phyloP scores from a whole-genome alignment of 35 echinoderm and acorn worm species.

The Anneissia japonica region DNA sequence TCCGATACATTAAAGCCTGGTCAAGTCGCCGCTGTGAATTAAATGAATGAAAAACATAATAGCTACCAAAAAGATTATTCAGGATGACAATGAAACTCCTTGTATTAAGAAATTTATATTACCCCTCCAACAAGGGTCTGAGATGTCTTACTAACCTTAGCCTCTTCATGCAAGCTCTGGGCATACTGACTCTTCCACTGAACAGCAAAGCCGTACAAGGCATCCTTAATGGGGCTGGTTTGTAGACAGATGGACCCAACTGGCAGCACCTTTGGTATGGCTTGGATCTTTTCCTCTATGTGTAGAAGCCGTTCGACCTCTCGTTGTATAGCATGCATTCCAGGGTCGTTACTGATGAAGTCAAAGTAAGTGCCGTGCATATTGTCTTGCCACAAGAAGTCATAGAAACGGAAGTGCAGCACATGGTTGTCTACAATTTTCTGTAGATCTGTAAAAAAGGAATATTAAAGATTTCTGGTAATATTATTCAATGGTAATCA shows the following conservation, averaged over 20 bases:
- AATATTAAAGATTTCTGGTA: too few relatives aligned
- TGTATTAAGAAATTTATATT: too few relatives aligned
- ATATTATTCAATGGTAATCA: too few relatives aligned
- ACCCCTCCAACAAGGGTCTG: too few relatives aligned
- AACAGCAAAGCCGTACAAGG: slow-evolving; percentile 95
- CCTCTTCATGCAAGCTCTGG: slow-evolving; percentile 86
- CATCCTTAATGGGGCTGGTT: slow-evolving; percentile 87
- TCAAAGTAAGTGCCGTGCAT: slow-evolving; percentile 85
- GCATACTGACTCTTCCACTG: slow-evolving; percentile 98
- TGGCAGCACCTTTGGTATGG: slow-evolving; percentile 49
- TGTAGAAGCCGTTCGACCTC: slow-evolving; percentile 93
- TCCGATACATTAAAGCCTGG: slow-evolving; percentile 78
- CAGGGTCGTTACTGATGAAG: slow-evolving; percentile 90
- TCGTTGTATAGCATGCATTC: slow-evolving; percentile 69
- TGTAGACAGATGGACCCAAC: slow-evolving; percentile 69
- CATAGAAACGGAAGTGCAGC: slow-evolving; percentile 92
- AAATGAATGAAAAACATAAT: background rate
- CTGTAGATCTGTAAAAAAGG: slow-evolving; percentile 61
- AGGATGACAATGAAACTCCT: too few relatives aligned
- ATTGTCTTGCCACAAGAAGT: slow-evolving; percentile 97
- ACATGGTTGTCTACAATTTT: slow-evolving; percentile 78
- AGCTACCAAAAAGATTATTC: too few relatives aligned
- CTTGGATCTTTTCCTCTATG: slow-evolving; percentile 89
- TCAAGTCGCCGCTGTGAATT: slow-evolving; percentile 68
- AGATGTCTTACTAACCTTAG: slow-evolving; percentile 52